Conservation (phyloP, 2,113 vertebrate species). For the Pachypanchax playfairii region DNA sequence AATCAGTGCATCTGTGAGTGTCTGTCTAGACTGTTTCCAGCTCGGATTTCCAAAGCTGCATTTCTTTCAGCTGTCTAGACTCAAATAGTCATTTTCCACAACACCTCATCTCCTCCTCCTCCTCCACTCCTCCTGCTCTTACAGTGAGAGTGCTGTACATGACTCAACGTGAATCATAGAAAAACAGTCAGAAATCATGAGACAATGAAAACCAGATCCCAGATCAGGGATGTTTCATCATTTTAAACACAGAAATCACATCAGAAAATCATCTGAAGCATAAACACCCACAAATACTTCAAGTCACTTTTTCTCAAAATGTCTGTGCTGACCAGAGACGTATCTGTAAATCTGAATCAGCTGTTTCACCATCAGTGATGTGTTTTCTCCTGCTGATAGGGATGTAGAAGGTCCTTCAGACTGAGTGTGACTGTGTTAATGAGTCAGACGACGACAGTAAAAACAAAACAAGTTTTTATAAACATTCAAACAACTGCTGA, state of each 20-base stretch:
- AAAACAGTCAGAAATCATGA: constrained; percentile 56
- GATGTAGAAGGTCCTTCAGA: too few relatives aligned
- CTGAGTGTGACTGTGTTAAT: too few relatives aligned
- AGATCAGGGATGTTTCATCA: constrained; percentile 43
- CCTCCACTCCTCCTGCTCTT: constrained; percentile 49
- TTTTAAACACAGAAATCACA: constrained; percentile 23
- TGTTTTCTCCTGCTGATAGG: background rate
- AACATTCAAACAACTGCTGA: too few relatives aligned
- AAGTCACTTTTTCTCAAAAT: background rate
- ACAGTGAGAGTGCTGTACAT: constrained; percentile 58
- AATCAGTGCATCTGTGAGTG: constrained; percentile 40
- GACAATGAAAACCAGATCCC: constrained; percentile 33
- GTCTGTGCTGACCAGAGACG: constrained; percentile 44
- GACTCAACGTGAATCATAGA: constrained; percentile 74
- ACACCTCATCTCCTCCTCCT: constrained; percentile 69
- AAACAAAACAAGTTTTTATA: too few relatives aligned
- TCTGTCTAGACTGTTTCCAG: constrained; percentile 73
- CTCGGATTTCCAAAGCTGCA: constrained; percentile 64
- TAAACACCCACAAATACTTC: constrained; percentile 6
- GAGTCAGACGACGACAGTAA: too few relatives aligned
- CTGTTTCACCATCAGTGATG: constrained; percentile 29
- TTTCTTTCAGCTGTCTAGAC: constrained; percentile 70
- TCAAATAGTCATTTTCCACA: constrained; percentile 74
- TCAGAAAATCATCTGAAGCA: constrained; percentile 8
- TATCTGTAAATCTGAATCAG: constrained; percentile 7